phyloP scores from a whole-genome alignment of 2,113 vertebrate species.

The Caretta caretta region DNA sequence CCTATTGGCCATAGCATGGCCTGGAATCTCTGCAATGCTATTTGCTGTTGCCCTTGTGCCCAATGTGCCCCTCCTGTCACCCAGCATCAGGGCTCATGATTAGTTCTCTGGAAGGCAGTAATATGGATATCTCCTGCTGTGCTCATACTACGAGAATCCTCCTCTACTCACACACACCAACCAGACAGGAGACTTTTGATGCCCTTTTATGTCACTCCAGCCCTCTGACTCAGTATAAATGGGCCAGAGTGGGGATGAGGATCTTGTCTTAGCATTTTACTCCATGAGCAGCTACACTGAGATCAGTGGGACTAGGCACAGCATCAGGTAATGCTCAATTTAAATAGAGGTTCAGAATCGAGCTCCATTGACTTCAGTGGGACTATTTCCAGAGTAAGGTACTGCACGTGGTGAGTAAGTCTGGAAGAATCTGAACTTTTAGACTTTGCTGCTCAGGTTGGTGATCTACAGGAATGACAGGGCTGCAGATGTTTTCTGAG shows the following conservation, averaged over 20 bases:
- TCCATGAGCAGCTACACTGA: background rate
- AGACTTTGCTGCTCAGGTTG: background rate
- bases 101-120: background rate
- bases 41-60: background rate
- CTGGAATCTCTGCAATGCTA: background rate
- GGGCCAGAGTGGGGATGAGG: background rate
- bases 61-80: background rate
- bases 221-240: background rate
- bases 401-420: background rate
- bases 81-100: background rate
- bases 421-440: background rate
- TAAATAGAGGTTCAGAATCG: background rate
- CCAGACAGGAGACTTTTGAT: background rate
- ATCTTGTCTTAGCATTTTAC: background rate
- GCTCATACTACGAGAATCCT: too few species aligned
- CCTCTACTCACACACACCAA: background rate
- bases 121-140: too few species aligned
- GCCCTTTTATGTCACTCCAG: accelerated
- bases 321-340: background rate
- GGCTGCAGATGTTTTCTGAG: background rate
- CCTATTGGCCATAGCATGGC: background rate
- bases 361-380: background rate
- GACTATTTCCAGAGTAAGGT: background rate
- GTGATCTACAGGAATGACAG: background rate
- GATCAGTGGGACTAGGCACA: background rate